Base-by-base conservation (phyloP, 2,797 vertebrate genomes). In the Sebastes umbrosus region DNA sequence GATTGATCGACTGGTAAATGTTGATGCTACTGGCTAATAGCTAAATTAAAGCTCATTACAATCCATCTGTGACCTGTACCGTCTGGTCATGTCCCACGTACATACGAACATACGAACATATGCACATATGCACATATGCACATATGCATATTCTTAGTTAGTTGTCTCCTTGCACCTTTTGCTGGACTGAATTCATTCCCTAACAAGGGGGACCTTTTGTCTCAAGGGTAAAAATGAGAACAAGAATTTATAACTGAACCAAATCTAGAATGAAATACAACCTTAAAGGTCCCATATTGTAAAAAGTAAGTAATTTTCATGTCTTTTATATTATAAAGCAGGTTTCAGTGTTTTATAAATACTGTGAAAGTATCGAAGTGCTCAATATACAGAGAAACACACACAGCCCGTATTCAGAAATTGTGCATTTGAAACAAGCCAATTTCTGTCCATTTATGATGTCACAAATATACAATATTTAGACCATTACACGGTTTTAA, bases 1-100 rank as follows among this genome's bases (percentile, higher is more conserved):
- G 22, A 55, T 83, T 59, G 75, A 90, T 90, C 3, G 32, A 54
- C 72, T 83, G 63, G 69, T 73, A 73, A 82, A 88, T 88, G 85
- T 82, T 87, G 78, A 88, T 73, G 84, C 83, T 73, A 24, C 27
- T 63, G 77, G 84, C 54, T 77, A 62, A 79, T 52, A 36, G 71
- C 29, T 68, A 75, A 78, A 74, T 73, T 58, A 76, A 2, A 74
- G 5, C 50, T 74, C 50, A 78, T 80, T 69, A 65, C 2, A 50
- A 69, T 76, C 25, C 22, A 77, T 39, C 20, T 52, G 13, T 34
- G 18, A 39, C 22, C 36, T 83, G 24, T 27, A 22, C 29, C 43
- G 31, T 63, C 39, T 58, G 62, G 58, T n/a, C 32, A 55, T 69
- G 25, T 43, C 6, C 1, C 12, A 13, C 24, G 50, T 62, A 31